These are phyloP conservation scores for Drosophila limbata DNA, from an alignment of 2,888 invertebrate species.

Conservation along the genomic window DNA sequence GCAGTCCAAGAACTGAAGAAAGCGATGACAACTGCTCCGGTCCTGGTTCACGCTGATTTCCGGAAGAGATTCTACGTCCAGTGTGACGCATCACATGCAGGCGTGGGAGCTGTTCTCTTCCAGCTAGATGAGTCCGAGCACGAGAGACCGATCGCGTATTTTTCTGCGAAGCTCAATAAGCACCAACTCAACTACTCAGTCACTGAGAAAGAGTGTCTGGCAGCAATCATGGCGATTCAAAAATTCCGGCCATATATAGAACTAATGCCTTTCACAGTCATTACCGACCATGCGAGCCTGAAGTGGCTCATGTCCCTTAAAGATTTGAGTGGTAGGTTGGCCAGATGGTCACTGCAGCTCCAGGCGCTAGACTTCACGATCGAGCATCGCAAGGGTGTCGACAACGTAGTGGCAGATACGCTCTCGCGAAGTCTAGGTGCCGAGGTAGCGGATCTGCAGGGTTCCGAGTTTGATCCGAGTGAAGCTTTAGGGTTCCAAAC, in stretches of 20 bases:
- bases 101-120: background rate
- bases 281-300: slow-evolving; percentile 7
- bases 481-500: background rate
- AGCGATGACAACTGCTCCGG: slow-evolving; percentile 9
- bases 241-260: background rate
- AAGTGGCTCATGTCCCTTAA: too few species aligned
- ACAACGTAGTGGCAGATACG: too few species aligned
- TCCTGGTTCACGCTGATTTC: slow-evolving; percentile 8
- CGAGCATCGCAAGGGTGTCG: too few species aligned
- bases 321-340: too few species aligned
- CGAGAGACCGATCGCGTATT: background rate
- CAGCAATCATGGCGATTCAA: background rate
- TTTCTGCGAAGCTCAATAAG: background rate
- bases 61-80: background rate
- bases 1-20: too few species aligned
- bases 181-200: background rate
- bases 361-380: too few species aligned
- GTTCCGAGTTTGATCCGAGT: background rate
- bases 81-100: background rate
- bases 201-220: background rate
- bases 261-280: slow-evolving; percentile 1
- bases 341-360: too few species aligned
- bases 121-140: background rate
- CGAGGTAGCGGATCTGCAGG: background rate
- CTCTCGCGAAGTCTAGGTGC: too few species aligned